phyloP scores from a whole-genome alignment of 2,888 invertebrate species.

The Tachina lurida region DNA sequence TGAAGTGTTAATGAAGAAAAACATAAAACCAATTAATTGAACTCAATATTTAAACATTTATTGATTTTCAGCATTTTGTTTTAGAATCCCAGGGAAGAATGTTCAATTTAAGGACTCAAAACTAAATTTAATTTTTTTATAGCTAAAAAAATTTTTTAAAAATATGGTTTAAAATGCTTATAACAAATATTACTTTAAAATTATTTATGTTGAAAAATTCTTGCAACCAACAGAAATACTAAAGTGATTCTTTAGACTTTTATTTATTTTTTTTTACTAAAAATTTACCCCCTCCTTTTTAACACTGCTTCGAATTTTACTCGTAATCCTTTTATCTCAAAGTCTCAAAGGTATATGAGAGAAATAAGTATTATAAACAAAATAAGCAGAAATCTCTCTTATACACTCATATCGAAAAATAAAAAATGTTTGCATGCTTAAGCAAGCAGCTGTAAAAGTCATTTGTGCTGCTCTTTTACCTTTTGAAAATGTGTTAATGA shows the following conservation, averaged over 20 bases:
- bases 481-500: constrained; percentile 16
- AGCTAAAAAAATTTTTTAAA: too few species aligned
- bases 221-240: too few species aligned
- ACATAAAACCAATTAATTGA: background rate
- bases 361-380: too few species aligned
- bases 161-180: too few species aligned
- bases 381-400: too few species aligned
- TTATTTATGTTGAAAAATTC: too few species aligned
- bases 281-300: background rate
- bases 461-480: background rate
- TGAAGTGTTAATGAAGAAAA: background rate
- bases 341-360: background rate
- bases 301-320: background rate
- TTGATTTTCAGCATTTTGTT: background rate
- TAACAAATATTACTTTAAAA: too few species aligned
- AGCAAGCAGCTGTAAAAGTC: background rate
- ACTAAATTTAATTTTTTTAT: too few species aligned
- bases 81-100: background rate
- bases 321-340: background rate
- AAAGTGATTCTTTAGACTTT: too few species aligned
- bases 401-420: too few species aligned
- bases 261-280: too few species aligned
- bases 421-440: background rate
- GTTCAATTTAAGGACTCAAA: too few species aligned
- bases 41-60: background rate